A percentile compares a stretch with the other conserved stretches of the same genome.
phyloP scores from a whole-genome alignment of 1,140 invertebrate species.

The Trypoxylus dichotomus region DNA sequence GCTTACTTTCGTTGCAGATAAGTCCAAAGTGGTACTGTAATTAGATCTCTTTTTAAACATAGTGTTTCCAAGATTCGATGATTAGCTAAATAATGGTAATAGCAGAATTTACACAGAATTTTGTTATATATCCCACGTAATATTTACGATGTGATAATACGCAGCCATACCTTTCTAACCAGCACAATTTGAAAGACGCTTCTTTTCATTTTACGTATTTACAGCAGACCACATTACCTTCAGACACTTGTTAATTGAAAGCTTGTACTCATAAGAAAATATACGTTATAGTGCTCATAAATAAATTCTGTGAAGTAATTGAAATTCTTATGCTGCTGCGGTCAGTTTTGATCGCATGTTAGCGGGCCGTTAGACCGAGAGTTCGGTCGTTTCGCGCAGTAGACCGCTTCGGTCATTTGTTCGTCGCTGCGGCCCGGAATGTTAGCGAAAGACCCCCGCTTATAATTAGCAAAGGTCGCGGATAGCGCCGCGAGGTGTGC shows the following conservation, averaged over 20 bases:
- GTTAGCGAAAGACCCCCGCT: conserved; percentile 41
- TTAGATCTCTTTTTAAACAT: too few species aligned
- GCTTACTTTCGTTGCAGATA: too few species aligned
- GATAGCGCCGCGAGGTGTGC: conserved; percentile 51
- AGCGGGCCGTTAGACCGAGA: conserved; percentile 12
- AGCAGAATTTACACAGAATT: too few species aligned
- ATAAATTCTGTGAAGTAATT: neutral
- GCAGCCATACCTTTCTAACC: neutral
- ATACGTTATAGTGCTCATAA: neutral
- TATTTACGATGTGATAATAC: too few species aligned
- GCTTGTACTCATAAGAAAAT: neutral
- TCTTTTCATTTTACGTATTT: neutral
- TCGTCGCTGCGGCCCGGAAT: conserved; percentile 3
- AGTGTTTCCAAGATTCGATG: too few species aligned
- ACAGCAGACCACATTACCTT: neutral
- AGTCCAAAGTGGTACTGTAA: too few species aligned
- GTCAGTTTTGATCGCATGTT: neutral
- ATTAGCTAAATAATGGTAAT: too few species aligned
- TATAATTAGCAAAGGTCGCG: conserved; percentile 53
- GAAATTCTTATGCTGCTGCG: neutral
- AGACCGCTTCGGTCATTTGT: conserved; percentile 6
- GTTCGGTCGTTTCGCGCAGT: neutral
- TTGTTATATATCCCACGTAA: too few species aligned
- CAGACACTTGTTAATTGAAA: neutral
- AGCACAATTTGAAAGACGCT: neutral